Percentiles rank a stretch among this genome's conserved stretches.
These are phyloP conservation scores for Galaxea fascicularis DNA, from an alignment of 92 coral and sea anemone genomes.

Conservation along the genomic window DNA sequence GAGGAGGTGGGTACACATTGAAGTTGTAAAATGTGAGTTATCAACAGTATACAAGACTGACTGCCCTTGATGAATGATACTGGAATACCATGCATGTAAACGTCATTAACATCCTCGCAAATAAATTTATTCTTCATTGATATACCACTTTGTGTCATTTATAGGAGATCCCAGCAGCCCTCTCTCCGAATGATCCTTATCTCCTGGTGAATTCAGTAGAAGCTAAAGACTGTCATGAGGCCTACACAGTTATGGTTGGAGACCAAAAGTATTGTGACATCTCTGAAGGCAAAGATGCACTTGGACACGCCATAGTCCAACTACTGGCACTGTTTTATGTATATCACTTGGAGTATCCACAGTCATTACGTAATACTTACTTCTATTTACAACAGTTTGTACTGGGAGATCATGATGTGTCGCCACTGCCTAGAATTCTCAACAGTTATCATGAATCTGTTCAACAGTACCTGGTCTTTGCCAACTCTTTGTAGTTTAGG, in stretches of 20 bases:
- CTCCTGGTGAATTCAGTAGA: slow-evolving; percentile 19
- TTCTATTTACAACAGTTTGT: slow-evolving; percentile 39
- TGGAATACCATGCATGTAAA: slow-evolving; percentile 2
- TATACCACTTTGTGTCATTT: neutral
- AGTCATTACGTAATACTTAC: slow-evolving; percentile 11
- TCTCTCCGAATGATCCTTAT: slow-evolving; percentile 24
- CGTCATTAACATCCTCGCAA: neutral
- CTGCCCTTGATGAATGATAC: neutral
- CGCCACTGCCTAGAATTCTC: slow-evolving; percentile 27
- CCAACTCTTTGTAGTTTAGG: neutral
- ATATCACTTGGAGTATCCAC: slow-evolving; percentile 34
- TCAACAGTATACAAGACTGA: neutral
- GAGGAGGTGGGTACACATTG: slow-evolving; percentile 20
- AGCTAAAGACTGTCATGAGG: slow-evolving; percentile 15
- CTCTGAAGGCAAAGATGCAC: slow-evolving; percentile 7
- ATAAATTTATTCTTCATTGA: neutral
- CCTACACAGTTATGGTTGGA: slow-evolving; percentile 28
- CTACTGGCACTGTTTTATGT: slow-evolving; percentile 31
- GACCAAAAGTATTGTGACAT: slow-evolving; percentile 11
- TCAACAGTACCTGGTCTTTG: slow-evolving; percentile 11
- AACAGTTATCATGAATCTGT: slow-evolving; percentile 33
- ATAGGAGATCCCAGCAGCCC: slow-evolving; percentile 1
- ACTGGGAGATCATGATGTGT: slow-evolving; percentile 34
- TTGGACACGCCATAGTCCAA: slow-evolving; percentile 32
- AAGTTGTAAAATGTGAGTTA: neutral